These are phyloP conservation scores for Alloplasta piceator DNA, from an alignment of 2,888 invertebrate genomes.

Conservation along the genomic window DNA sequence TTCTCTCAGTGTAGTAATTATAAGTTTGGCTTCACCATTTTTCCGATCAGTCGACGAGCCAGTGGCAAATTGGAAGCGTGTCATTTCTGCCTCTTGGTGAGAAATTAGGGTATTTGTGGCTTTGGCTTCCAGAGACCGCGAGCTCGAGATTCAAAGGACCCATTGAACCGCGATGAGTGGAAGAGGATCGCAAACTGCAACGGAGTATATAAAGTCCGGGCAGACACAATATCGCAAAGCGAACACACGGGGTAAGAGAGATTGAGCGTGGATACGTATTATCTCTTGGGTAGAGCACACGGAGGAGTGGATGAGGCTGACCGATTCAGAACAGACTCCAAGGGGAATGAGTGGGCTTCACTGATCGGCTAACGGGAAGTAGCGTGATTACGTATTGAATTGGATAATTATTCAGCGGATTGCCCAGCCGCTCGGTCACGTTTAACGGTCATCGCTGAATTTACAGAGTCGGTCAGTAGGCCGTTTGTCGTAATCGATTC, in stretches of 20 bases:
- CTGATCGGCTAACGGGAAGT: constrained; percentile 69
- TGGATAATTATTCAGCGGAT: constrained; percentile 76
- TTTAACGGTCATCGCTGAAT: constrained; percentile 65
- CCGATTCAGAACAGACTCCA: constrained; percentile 49
- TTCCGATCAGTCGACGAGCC: no score
- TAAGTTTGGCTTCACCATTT: no score
- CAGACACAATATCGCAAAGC: constrained; percentile 31
- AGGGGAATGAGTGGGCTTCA: constrained; percentile 14
- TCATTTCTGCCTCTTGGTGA: no score
- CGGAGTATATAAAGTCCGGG: constrained; percentile 15
- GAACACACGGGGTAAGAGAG: constrained; percentile 10
- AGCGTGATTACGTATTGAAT: constrained; percentile 78
- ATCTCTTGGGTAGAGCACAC: constrained; percentile 1
- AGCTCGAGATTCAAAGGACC: constrained; percentile 16
- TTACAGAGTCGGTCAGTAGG: constrained; percentile 50
- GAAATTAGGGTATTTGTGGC: constrained; percentile 18
- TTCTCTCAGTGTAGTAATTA: no score
- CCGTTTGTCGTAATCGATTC: constrained; percentile 29
- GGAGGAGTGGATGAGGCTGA: constrained; percentile 43
- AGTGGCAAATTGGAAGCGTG: no score
- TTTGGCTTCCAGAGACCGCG: constrained; percentile 17
- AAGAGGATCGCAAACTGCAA: constrained; percentile 1
- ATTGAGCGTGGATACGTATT: constrained; percentile 14
- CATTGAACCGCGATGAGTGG: constrained; percentile 21
- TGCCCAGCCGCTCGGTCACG: constrained; percentile 67